phyloP scores from a whole-genome alignment of 2,113 vertebrate genomes.

The Crocuta crocuta region DNA sequence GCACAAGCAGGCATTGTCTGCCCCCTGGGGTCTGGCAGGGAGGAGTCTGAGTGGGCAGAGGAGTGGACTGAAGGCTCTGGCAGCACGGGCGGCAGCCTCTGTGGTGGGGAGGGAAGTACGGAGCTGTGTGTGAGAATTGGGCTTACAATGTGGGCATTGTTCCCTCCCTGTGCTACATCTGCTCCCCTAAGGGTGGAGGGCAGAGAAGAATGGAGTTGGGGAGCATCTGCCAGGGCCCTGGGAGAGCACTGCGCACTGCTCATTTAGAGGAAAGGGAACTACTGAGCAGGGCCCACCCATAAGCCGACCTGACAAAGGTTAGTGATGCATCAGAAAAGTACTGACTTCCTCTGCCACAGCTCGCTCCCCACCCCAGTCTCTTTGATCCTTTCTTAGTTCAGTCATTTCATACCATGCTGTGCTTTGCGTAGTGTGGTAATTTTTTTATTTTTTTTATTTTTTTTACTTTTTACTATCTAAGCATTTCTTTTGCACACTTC shows the following conservation, averaged over 20 bases:
- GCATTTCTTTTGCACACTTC: conserved; percentile 60
- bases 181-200: conserved; percentile 38
- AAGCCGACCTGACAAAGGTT: background rate
- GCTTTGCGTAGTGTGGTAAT: background rate
- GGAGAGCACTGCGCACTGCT: background rate
- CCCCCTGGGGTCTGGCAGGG: background rate
- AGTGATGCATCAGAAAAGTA: background rate
- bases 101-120: background rate
- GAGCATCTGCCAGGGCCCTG: conserved; percentile 14
- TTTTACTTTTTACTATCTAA: conserved; percentile 46
- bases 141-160: conserved; percentile 60
- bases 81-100: background rate
- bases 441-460: background rate
- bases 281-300: background rate
- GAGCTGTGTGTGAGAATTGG: conserved; percentile 25
- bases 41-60: conserved; percentile 45
- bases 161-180: conserved; percentile 41
- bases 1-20: conserved; percentile 59
- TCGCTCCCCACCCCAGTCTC: background rate
- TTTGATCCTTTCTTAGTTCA: conserved; percentile 78
- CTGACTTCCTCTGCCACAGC: background rate
- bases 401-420: conserved; percentile 27
- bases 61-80: background rate
- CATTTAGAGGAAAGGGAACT: background rate
- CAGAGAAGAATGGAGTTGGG: conserved; percentile 5